phyloP scores from a whole-genome alignment of 1,140 invertebrate species.

The Drosophila sucinea region DNA sequence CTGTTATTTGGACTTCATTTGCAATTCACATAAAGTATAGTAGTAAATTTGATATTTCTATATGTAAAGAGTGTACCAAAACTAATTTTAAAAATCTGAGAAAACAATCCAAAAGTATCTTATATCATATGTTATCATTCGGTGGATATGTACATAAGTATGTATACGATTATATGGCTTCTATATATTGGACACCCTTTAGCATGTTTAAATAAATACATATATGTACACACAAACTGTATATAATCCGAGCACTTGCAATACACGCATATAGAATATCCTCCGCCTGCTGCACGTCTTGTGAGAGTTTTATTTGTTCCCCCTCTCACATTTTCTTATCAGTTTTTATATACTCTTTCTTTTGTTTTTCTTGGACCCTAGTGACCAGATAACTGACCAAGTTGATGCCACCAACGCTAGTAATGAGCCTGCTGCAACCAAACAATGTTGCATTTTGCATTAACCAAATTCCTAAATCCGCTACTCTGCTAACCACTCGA shows the following conservation, averaged over 20 bases:
- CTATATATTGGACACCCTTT: not conserved
- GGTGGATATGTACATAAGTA: not conserved
- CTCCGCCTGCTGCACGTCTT: constrained; percentile 5
- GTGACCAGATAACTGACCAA: constrained; percentile 44
- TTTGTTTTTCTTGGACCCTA: constrained; percentile 37
- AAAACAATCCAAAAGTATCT: no score
- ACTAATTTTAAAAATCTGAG: no score
- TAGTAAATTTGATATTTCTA: no score
- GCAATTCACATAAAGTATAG: no score
- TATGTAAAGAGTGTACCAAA: no score
- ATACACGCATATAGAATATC: not conserved
- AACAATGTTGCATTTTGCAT: constrained; percentile 73
- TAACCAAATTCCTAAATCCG: constrained; percentile 35
- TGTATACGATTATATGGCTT: not conserved
- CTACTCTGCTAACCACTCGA: not conserved
- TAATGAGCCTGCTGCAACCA: constrained; percentile 49
- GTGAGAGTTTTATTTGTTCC: not conserved
- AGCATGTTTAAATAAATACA: constrained; percentile 11
- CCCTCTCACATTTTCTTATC: constrained; percentile 1
- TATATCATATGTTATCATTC: no score
- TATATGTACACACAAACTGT: not conserved
- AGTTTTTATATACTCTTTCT: constrained; percentile 23
- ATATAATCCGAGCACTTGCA: not conserved
- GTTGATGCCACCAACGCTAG: constrained; percentile 32
- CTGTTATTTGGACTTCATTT: no score